Conservation (phyloP, 2,888 invertebrate genomes). For the Xestia xanthographa region DNA sequence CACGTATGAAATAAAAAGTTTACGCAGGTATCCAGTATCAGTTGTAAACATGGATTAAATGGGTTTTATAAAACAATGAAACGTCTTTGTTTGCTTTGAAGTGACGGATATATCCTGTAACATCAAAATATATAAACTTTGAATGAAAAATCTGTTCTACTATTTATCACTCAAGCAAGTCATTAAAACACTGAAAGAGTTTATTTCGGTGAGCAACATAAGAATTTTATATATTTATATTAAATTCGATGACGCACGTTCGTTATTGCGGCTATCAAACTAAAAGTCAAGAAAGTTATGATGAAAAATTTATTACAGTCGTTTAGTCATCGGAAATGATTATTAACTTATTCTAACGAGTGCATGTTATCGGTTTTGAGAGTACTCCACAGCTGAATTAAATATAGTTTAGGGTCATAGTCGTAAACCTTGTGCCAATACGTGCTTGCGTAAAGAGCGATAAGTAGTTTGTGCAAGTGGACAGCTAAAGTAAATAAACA, state of each 20-base stretch:
- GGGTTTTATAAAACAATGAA: constrained; percentile 39
- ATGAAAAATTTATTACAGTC: constrained; percentile 77
- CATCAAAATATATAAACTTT: constrained; percentile 58
- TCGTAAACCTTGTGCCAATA: constrained; percentile 53
- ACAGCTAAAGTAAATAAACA: constrained; percentile 62
- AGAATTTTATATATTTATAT: constrained; percentile 77
- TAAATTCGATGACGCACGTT: constrained; percentile 81
- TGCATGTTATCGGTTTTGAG: constrained; percentile 33
- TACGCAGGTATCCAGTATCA: constrained; percentile 20
- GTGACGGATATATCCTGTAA: constrained; percentile 51
- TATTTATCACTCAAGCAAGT: constrained; percentile 75
- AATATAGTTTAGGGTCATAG: constrained; percentile 50
- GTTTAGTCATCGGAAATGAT: constrained; percentile 69
- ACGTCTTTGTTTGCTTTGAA: constrained; percentile 54
- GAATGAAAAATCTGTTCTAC: constrained; percentile 68
- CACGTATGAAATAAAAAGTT: constrained; percentile 21
- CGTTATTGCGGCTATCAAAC: constrained; percentile 73
- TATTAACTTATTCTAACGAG: constrained; percentile 38
- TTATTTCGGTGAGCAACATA: constrained; percentile 78
- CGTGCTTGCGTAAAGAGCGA: constrained; percentile 39
- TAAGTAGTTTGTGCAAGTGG: constrained; percentile 38
- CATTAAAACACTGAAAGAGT: constrained; percentile 78
- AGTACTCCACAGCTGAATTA: constrained; percentile 35
- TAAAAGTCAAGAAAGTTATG: constrained; percentile 75
- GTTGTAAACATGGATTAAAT: constrained; percentile 28